Conservation (phyloP, 2,113 vertebrate species). For the Sinocyclocheilus rhinocerous region DNA sequence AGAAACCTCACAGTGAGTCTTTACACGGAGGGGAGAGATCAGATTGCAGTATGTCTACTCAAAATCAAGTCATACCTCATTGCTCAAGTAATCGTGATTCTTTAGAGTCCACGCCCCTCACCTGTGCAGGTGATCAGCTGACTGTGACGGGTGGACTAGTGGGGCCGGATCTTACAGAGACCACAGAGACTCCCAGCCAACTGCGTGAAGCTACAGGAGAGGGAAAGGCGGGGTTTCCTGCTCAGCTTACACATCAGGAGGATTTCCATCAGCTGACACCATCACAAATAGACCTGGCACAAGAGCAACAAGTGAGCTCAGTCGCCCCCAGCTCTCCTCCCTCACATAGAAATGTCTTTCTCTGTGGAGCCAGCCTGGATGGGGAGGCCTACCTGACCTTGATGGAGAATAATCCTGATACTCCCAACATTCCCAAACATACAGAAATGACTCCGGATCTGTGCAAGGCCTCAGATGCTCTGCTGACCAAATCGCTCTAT, state of each 20-base stretch:
- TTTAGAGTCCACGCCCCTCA: conserved; percentile 40
- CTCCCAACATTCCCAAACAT: conserved; percentile 52
- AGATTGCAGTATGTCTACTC: background rate
- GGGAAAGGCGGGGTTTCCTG: conserved; percentile 52
- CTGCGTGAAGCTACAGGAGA: conserved; percentile 50
- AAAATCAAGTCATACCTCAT: background rate
- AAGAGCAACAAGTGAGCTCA: conserved; percentile 27
- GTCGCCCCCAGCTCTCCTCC: conserved; percentile 19
- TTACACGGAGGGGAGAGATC: conserved; percentile 56
- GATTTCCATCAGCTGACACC: conserved; percentile 24
- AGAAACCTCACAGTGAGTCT: conserved; percentile 54
- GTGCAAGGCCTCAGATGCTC: conserved; percentile 57
- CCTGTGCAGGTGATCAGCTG: conserved; percentile 49
- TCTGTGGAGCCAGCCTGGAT: conserved; percentile 49
- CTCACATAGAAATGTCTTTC: conserved; percentile 61
- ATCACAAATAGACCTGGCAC: conserved; percentile 34
- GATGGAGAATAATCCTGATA: conserved; percentile 63
- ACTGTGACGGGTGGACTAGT: conserved; percentile 50
- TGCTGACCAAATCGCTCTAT: conserved; percentile 51
- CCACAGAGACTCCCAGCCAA: conserved; percentile 37
- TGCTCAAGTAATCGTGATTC: background rate
- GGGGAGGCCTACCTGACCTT: conserved; percentile 59
- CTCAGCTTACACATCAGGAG: background rate
- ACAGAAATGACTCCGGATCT: conserved; percentile 67
- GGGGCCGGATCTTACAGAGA: conserved; percentile 49